phyloP scores from a whole-genome alignment of 2,113 vertebrate species.

The Sciurus niger region DNA sequence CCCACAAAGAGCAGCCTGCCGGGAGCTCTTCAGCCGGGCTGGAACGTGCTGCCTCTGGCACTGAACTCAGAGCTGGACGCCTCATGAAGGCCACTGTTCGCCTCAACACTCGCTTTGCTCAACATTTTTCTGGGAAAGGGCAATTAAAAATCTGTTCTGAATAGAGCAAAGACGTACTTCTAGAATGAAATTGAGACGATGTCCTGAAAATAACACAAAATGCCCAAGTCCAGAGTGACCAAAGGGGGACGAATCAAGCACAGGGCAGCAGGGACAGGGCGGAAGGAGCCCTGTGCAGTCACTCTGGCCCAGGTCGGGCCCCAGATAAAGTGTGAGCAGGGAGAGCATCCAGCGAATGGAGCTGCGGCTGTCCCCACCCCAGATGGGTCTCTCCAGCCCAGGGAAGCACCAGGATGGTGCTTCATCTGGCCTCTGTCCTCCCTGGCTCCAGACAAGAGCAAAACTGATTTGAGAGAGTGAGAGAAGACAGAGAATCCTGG shows the following conservation, averaged over 20 bases:
- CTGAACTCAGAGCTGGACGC: background rate
- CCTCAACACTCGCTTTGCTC: slow-evolving; percentile 46
- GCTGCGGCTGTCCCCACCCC: background rate
- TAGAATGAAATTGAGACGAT: slow-evolving; percentile 66
- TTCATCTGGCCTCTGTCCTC: background rate
- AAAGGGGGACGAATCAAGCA: slow-evolving; percentile 18
- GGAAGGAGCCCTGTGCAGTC: background rate
- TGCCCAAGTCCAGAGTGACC: background rate
- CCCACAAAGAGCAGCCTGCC: background rate
- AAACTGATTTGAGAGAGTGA: background rate
- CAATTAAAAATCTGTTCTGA: slow-evolving; percentile 75
- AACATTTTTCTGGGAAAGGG: slow-evolving; percentile 52
- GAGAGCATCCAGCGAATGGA: too few species aligned
- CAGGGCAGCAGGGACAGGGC: background rate
- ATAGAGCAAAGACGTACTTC: slow-evolving; percentile 56
- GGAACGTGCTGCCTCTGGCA: accelerated
- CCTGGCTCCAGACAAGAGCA: background rate
- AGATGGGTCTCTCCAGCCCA: background rate
- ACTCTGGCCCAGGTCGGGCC: background rate
- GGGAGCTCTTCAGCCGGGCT: accelerated
- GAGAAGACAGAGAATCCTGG: too few species aligned
- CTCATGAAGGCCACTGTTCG: background rate
- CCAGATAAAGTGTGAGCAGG: background rate
- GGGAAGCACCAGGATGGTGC: background rate
- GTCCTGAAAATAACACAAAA: slow-evolving; percentile 67